These are phyloP conservation scores for Arbacia lixula DNA, from an alignment of 53 echinoderm and acorn worm genomes.

Conservation along the genomic window DNA sequence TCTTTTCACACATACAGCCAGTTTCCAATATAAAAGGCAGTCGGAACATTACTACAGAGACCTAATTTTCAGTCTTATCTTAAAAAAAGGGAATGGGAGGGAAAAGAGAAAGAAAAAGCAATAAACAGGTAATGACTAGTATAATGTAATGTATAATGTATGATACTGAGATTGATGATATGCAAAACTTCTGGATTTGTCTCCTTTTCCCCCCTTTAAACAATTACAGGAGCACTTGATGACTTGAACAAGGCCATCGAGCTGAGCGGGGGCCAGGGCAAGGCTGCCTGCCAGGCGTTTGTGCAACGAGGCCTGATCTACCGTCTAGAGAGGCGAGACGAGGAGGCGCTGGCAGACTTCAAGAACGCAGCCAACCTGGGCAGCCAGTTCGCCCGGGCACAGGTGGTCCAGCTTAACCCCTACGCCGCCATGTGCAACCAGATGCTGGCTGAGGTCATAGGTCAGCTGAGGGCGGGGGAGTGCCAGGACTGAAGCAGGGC, in stretches of 20 bases:
- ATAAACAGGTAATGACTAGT: too few relatives aligned
- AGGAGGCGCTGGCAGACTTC: slow-evolving; percentile 81
- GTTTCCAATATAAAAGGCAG: too few relatives aligned
- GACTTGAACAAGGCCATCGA: slow-evolving; percentile 89
- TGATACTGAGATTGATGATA: too few relatives aligned
- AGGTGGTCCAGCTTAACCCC: slow-evolving; percentile 93
- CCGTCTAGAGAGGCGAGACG: slow-evolving; percentile 74
- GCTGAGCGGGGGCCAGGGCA: slow-evolving; percentile 76
- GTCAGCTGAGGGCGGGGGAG: slow-evolving; percentile 69
- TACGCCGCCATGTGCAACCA: slow-evolving; percentile 99
- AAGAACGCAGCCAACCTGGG: slow-evolving; percentile 83
- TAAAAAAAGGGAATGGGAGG: too few relatives aligned
- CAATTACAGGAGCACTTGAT: slow-evolving; percentile 80
- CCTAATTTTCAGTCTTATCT: too few relatives aligned
- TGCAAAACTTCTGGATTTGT: too few relatives aligned
- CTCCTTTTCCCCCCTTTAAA: too few relatives aligned
- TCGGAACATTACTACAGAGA: too few relatives aligned
- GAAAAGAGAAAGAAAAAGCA: too few relatives aligned
- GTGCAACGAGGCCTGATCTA: slow-evolving; percentile 85
- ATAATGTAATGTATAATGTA: too few relatives aligned
- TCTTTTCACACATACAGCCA: too few relatives aligned
- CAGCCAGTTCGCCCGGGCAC: slow-evolving; percentile 84
- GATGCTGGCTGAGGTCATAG: slow-evolving; percentile 89
- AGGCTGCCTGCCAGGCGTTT: slow-evolving; percentile 87
- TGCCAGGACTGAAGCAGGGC: too few relatives aligned